phyloP scores from a whole-genome alignment of 2,113 vertebrate species.

The Otolemur garnettii region DNA sequence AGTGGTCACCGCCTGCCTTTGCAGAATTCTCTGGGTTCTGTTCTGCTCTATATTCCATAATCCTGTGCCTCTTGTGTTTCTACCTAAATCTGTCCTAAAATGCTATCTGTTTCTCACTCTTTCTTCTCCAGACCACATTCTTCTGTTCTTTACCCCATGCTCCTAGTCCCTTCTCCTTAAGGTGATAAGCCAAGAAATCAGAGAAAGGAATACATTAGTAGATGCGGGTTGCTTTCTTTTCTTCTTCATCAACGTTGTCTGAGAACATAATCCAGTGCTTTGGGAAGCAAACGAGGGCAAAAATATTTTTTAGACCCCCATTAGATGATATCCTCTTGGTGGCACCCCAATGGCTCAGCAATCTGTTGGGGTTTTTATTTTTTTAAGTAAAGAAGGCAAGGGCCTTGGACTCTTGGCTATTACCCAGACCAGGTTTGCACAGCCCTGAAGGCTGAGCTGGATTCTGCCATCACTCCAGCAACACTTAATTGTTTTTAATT shows the following conservation, averaged over 20 bases:
- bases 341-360: neutral
- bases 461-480: conserved; percentile 65
- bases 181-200: neutral
- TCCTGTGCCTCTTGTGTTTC: neutral
- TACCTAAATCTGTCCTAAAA: neutral
- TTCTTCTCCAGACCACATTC: neutral
- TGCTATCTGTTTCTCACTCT: neutral
- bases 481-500: conserved; percentile 86
- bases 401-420: neutral
- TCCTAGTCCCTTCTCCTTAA: neutral
- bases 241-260: neutral
- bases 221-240: neutral
- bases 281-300: neutral
- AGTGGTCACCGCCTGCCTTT: neutral
- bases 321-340: neutral
- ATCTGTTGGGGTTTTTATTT: neutral
- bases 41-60: neutral
- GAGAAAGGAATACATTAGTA: neutral
- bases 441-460: conserved; percentile 27
- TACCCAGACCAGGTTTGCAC: neutral
- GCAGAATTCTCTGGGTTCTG: too few species aligned
- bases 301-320: neutral
- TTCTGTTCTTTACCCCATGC: neutral
- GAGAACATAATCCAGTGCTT: neutral
- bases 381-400: conserved; percentile 29